These are phyloP conservation scores for Polypedilum vanderplanki DNA, from an alignment of 1,140 invertebrate genomes.

Conservation along the genomic window DNA sequence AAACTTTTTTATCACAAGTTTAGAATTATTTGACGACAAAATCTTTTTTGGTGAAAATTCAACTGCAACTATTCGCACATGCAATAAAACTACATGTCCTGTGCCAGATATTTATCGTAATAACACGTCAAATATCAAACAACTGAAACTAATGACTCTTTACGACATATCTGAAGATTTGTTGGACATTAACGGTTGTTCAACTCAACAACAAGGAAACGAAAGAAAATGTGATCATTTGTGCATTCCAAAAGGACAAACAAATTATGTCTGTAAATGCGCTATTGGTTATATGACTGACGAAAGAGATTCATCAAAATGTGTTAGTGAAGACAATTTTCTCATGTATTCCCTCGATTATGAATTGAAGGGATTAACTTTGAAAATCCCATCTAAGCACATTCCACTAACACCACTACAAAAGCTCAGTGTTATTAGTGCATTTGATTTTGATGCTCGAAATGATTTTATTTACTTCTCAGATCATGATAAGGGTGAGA, in stretches of 20 bases:
- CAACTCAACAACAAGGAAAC: constrained; percentile 49
- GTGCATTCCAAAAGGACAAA: constrained; percentile 60
- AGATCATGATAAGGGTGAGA: constrained; percentile 64
- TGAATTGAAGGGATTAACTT: constrained; percentile 63
- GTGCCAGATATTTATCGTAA: constrained; percentile 31
- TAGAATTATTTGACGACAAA: constrained; percentile 41
- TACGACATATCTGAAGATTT: neutral
- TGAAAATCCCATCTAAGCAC: constrained; percentile 44
- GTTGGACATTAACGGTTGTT: constrained; percentile 48
- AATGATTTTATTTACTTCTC: constrained; percentile 71
- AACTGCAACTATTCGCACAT: constrained; percentile 40
- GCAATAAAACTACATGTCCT: constrained; percentile 39
- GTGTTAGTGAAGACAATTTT: constrained; percentile 54
- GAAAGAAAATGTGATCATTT: constrained; percentile 61
- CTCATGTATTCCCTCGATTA: constrained; percentile 69
- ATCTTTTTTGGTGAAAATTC: constrained; percentile 43
- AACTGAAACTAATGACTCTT: neutral
- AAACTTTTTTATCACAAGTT: constrained; percentile 39
- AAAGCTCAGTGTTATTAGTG: neutral
- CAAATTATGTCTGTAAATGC: constrained; percentile 59
- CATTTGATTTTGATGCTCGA: constrained; percentile 66
- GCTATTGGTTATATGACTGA: constrained; percentile 62
- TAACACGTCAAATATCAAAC: neutral
- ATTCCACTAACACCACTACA: neutral
- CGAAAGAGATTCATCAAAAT: constrained; percentile 44